Conservation (phyloP, 2,888 invertebrate species). For the Zootermopsis nevadensis region DNA sequence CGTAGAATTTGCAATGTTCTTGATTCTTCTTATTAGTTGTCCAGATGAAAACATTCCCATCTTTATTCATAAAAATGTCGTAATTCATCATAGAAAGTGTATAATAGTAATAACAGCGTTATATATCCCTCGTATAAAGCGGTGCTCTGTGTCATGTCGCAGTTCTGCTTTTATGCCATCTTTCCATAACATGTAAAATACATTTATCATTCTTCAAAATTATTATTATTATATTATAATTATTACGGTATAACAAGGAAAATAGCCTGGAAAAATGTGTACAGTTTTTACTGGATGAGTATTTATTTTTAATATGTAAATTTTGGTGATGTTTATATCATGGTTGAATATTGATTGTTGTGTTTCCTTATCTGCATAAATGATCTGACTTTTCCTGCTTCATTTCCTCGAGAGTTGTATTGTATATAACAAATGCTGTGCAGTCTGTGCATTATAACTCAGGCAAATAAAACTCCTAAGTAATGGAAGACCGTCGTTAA, state of each 20-base stretch:
- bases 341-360: neutral
- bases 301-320: conserved; percentile 31
- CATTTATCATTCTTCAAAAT: conserved; percentile 19
- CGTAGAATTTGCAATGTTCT: conserved; percentile 25
- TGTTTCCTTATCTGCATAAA: neutral
- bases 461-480: conserved; percentile 19
- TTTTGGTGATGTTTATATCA: conserved; percentile 10
- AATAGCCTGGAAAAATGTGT: conserved; percentile 11
- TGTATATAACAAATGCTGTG: neutral
- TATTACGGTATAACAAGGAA: neutral
- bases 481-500: conserved; percentile 6
- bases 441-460: neutral
- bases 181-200: conserved; percentile 25
- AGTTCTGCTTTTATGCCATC: neutral
- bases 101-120: neutral
- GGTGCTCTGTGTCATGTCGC: neutral
- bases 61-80: conserved; percentile 6
- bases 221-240: conserved; percentile 25
- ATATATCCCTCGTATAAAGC: conserved; percentile 10
- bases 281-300: neutral
- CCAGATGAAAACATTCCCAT: conserved; percentile 16
- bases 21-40: conserved; percentile 15
- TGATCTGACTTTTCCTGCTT: neutral
- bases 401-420: neutral
- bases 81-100: neutral